Conservation (phyloP, 1,140 invertebrate species). For the Micrasema minimum region DNA sequence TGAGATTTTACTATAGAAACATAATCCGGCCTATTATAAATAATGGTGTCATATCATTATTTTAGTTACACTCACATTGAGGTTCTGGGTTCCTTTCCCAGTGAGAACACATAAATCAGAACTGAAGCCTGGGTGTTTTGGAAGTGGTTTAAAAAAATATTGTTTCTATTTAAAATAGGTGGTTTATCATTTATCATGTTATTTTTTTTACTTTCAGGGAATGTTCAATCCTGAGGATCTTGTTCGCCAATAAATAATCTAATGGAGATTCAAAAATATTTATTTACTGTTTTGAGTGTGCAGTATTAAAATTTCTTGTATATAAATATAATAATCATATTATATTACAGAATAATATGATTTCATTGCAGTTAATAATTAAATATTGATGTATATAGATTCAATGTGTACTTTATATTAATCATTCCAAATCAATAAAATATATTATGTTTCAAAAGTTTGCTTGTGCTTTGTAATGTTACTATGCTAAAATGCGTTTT, state of each 20-base stretch:
- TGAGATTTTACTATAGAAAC: too few species aligned
- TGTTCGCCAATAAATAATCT: constrained; percentile 56
- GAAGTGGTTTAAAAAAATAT: too few species aligned
- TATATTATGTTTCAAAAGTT: constrained; percentile 5
- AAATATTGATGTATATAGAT: neutral
- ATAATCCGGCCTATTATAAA: too few species aligned
- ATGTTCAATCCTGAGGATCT: constrained; percentile 90
- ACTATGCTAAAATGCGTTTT: too few species aligned
- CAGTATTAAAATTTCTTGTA: constrained; percentile 26
- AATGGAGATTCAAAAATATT: neutral
- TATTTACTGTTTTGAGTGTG: neutral
- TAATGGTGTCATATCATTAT: too few species aligned
- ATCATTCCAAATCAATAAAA: constrained; percentile 27
- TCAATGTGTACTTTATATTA: constrained; percentile 9
- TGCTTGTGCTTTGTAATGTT: constrained; percentile 3
- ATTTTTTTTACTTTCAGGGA: constrained; percentile 74
- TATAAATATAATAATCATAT: constrained; percentile 20
- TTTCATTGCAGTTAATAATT: neutral
- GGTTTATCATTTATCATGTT: too few species aligned
- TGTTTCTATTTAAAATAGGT: too few species aligned
- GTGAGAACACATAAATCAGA: too few species aligned
- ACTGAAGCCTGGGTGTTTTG: too few species aligned
- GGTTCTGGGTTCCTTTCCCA: too few species aligned
- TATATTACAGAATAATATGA: neutral
- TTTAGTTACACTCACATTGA: too few species aligned